These are phyloP conservation scores for Onychomys arenicola DNA, from an alignment of 2,797 vertebrate species.

Conservation along the genomic window DNA sequence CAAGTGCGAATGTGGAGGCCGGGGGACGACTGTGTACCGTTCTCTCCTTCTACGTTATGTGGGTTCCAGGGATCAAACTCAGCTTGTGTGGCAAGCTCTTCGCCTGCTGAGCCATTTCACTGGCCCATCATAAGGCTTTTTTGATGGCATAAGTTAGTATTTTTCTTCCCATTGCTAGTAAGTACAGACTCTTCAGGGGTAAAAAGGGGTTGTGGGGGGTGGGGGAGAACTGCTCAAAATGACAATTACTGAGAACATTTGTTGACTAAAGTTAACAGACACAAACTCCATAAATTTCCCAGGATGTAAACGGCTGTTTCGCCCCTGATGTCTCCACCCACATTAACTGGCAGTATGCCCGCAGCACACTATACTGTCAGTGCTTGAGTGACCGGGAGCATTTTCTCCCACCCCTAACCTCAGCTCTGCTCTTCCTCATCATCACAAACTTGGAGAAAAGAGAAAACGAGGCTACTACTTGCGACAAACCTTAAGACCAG, in stretches of 20 bases:
- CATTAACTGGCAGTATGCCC: accelerated
- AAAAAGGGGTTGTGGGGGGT: not conserved
- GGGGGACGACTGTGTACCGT: not conserved
- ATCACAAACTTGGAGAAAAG: not conserved
- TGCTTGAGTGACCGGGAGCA: too few species aligned
- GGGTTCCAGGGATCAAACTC: not conserved
- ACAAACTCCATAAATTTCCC: not conserved
- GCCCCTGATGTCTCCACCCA: not conserved
- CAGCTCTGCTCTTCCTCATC: not conserved
- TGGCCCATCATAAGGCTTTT: not conserved
- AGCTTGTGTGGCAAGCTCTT: not conserved
- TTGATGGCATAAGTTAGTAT: slow-evolving; percentile 1
- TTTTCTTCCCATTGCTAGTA: slow-evolving; percentile 28
- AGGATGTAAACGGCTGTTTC: not conserved
- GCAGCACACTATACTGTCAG: accelerated
- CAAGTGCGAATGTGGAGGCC: not conserved
- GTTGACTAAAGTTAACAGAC: not conserved
- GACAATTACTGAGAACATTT: not conserved
- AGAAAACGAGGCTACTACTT: not conserved
- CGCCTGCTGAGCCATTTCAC: not conserved
- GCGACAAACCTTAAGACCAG: not conserved
- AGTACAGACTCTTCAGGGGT: not conserved
- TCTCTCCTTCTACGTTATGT: not conserved
- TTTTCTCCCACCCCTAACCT: not conserved
- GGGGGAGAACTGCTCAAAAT: not conserved